Conservation (phyloP, 2,797 vertebrate genomes). For the Benthosema pterotum region DNA sequence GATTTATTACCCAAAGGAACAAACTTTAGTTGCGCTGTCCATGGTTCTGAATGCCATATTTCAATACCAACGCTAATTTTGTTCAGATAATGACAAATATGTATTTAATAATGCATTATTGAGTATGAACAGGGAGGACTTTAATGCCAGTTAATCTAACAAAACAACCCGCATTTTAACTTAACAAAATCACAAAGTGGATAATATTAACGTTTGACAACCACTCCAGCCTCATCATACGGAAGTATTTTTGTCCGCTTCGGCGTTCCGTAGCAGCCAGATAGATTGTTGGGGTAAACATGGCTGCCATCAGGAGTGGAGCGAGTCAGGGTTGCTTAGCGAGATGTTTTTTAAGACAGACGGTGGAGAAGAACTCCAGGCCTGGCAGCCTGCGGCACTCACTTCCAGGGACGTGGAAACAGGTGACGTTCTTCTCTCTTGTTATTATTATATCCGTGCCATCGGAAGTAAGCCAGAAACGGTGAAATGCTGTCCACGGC, state of each 20-base stretch:
- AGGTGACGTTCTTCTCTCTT: constrained; percentile 55
- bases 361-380: constrained; percentile 37
- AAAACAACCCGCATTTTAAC: no score
- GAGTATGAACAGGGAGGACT: no score
- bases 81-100: no score
- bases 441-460: rapidly evolving
- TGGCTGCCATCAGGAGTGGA: constrained; percentile 78
- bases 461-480: not conserved
- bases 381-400: constrained; percentile 28
- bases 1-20: no score
- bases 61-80: no score
- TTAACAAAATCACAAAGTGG: no score
- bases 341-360: constrained; percentile 67
- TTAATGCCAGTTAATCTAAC: no score
- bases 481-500: not conserved
- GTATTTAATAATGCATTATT: no score
- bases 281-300: constrained; percentile 46
- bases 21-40: no score
- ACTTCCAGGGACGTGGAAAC: constrained; percentile 28
- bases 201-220: no score
- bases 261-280: constrained; percentile 58
- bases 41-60: no score
- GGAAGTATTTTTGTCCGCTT: constrained; percentile 32
- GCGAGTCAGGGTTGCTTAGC: constrained; percentile 63
- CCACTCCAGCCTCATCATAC: no score